Base-by-base conservation (phyloP, 2,797 vertebrate genomes). In the Antennarius maculatus region DNA sequence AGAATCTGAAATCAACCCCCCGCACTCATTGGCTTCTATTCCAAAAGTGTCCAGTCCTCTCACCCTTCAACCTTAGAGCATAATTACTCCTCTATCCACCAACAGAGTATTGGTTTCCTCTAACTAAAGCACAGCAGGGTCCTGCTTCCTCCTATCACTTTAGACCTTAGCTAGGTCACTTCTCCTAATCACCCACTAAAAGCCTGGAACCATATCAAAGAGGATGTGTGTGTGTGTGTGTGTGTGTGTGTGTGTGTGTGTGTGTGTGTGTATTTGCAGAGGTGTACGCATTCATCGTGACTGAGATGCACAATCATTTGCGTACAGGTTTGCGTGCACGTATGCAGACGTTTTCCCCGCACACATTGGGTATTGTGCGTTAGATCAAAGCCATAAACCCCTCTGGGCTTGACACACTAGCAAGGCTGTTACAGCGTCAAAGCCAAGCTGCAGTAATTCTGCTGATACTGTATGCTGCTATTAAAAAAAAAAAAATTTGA, bases 81-180 rank as follows among this genome's bases (percentile, higher is more conserved):
- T 91, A 93, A 93, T 92, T 90, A 92, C 88, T 77, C 79, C 74
- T 83, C 86, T 88, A 86, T 92, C 89, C 86, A 87, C 87, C 89
- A 74, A 90, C 78, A 74, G 66, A 82, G 78, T 78, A 87, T 84
- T 82, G 79, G 81, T 91, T 89, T 91, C 86, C 88, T 88, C 82
- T 86, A 79, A 89, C 88, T 89, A 90, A 92, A 91, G 87, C 90
- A 85, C 83, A 84, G 79, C 87, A 84, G 87, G 76, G 77, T 89
- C 77, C 84, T 87, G 80, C 84, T 92, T 91, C 88, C 83, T 89
- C 80, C 82, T 70, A 84, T 88, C 88, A 88, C 82, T 86, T 86
- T 57, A 87, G 79, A 91, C 88, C 89, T 81, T 76, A 77, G 86
- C 80, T 66, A 55, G 77, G 87, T 88, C 81, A 76, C 77, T 76